Base-by-base conservation (phyloP, 2,113 vertebrate genomes). In the Charina bottae region DNA sequence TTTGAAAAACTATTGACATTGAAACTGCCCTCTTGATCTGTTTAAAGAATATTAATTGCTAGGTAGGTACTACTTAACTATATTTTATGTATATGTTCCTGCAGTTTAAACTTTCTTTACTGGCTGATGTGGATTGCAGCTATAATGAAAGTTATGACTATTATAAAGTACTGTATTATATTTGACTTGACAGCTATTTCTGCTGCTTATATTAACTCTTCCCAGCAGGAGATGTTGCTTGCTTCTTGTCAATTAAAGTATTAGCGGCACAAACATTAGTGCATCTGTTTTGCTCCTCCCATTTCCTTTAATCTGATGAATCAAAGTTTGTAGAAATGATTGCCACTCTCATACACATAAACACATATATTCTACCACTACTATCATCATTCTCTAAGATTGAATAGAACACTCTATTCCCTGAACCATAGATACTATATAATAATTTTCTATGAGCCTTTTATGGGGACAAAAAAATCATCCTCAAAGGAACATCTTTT, bases 391-490 rank as follows among this genome's bases (percentile, higher is more conserved):
- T 10, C 56, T 92, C 33, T 85, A 89, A 89, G 62, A 94, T 62
- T 72, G 46, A 86, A 59, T 54, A 87, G 83, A 95, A 89, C 28
- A 9, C 92, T 93, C 55, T 2, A 93, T 91, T 64, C 91, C 24
- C 62, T 68, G 83, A 92, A 87, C 46, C 37, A 94, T 68, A 11
- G 62, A 94, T 94, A 90, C 7, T 89, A 94, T 92, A 94, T 95
- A 90, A 6, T 85, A 6, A 93, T 90, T 91, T 95, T 94, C 91
- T 95, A 91, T 89, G 94, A 95, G 94, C 84, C 49, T 88, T 91
- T 83, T 92, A 86, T 91, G 37, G n/a, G 15, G 78, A 23, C 19
- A 60, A 26, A 83, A 94, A 90, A 94, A 46, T 54, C 62, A 33
- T 90, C 90, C 83, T 90, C 59, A 56, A 93, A 93, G 0, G 49